Evolutionary conservation across 37 sponge, comb jelly and placozoan genomes (phyloP), one percentile per base, ranked within the genome.

Genomic region (Halisarca cf. caerulea): DNA sequence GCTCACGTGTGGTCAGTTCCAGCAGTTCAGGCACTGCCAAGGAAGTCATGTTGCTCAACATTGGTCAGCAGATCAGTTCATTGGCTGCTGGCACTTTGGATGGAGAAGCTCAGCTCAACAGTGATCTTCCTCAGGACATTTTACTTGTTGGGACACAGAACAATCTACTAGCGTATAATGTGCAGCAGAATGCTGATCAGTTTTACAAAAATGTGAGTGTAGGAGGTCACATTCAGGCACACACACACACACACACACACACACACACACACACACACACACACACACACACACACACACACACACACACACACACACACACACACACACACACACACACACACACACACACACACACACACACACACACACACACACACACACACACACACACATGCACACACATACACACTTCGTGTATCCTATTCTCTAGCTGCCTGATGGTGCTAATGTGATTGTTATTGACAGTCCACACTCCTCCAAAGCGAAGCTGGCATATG

Each of bases 121-220:
- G 38, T 8, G 77, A 74, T 17, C 21, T 17, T 20, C 15, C 37
- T 8, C 58, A 59, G 21, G 96, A 98, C 64, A 27, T 88, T 4
- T 82, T 98, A 21, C 70, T 96, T 28, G 86, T 94, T 3, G 98
- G 98, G 5, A 84, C 96, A 44, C 92, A 94, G 60, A 96, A 91
- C 54, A 84, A 94, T 61, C 80, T 98, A 30, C 83, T 96, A 28
- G 98, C 94, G 3, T 98, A 98, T 77, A 92, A 98, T 79, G 88
- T 98, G 21, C 88, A 98, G 18, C 61, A 93, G 33, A 98, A 98
- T 80, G 44, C 84, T 7, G 98, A 98, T 18, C 79, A 95, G 8
- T 98, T 98, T 81, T 96, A 98, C 83, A 97, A 91, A 54, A 91
- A 95, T 51, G 95, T 92, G 53, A 30, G 86, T 83, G 0, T 14